phyloP scores from a whole-genome alignment of 2,113 vertebrate genomes.

The Motacilla tschutschensis region DNA sequence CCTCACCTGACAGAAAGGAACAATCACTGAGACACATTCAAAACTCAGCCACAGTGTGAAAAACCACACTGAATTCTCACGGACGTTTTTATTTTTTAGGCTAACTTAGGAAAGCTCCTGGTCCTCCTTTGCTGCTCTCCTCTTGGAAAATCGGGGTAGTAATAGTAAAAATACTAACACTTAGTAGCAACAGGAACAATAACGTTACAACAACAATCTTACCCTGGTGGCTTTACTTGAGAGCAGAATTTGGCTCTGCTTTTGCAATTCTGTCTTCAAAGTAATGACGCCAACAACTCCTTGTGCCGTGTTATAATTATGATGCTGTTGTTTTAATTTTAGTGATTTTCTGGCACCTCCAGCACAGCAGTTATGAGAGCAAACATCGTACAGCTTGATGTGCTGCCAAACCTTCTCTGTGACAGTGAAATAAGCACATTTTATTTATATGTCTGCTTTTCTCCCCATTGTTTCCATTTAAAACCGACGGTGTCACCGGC shows the following conservation, averaged over 20 bases:
- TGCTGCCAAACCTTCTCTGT: background rate
- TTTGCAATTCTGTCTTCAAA: background rate
- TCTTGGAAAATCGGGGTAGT: background rate
- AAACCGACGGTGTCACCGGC: background rate
- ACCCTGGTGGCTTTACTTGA: background rate
- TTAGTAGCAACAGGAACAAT: background rate
- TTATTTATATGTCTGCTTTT: background rate
- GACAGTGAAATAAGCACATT: background rate
- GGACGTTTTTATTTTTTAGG: rapidly evolving
- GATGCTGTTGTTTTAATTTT: background rate
- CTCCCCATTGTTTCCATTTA: background rate
- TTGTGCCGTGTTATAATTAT: background rate
- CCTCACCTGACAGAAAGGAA: background rate
- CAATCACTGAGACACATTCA: background rate
- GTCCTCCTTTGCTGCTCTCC: background rate
- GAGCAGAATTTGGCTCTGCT: background rate
- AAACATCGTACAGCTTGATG: background rate
- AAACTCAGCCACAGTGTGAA: background rate
- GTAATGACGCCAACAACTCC: background rate
- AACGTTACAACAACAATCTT: background rate
- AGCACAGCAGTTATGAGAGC: background rate
- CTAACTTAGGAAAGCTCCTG: background rate
- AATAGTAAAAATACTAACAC: background rate
- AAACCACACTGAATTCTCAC: background rate
- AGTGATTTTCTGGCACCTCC: constrained; percentile 34